Evolutionary conservation across 2,113 vertebrate species (phyloP).

Genomic region (Perca schrenkii): DNA sequence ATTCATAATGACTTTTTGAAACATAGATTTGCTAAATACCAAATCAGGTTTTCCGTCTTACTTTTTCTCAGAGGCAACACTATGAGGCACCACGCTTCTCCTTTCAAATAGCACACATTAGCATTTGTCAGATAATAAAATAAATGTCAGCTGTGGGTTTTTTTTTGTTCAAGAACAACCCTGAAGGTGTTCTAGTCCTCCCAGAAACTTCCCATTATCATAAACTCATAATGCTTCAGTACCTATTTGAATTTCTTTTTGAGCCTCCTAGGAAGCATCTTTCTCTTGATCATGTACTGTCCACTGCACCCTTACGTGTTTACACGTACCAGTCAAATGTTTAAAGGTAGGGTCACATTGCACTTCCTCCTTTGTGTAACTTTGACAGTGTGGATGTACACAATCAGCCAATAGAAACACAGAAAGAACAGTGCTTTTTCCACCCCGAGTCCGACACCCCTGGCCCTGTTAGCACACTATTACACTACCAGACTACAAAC

Average conservation of each 20-base stretch:
- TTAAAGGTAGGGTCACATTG: not conserved
- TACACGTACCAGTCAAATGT: not conserved
- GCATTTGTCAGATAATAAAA: not conserved
- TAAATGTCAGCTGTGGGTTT: constrained; percentile 6
- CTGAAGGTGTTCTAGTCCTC: constrained; percentile 8
- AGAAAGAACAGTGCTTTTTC: not conserved
- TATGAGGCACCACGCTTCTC: not conserved
- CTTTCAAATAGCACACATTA: not conserved
- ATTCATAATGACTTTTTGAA: not conserved
- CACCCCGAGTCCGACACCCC: no score
- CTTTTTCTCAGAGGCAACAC: not conserved
- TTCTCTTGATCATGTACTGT: not conserved
- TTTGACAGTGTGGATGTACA: not conserved
- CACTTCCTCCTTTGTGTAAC: not conserved
- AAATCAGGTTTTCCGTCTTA: not conserved
- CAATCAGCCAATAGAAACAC: not conserved
- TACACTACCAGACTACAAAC: not conserved
- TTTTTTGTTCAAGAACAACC: not conserved
- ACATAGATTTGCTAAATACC: not conserved
- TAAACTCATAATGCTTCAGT: not conserved
- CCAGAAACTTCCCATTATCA: not conserved
- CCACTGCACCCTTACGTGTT: not conserved
- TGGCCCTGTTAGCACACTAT: not conserved
- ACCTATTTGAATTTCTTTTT: not conserved
- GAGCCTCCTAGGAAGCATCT: not conserved